Conservation (phyloP, 2,113 vertebrate genomes). For the Galemys pyrenaicus region DNA sequence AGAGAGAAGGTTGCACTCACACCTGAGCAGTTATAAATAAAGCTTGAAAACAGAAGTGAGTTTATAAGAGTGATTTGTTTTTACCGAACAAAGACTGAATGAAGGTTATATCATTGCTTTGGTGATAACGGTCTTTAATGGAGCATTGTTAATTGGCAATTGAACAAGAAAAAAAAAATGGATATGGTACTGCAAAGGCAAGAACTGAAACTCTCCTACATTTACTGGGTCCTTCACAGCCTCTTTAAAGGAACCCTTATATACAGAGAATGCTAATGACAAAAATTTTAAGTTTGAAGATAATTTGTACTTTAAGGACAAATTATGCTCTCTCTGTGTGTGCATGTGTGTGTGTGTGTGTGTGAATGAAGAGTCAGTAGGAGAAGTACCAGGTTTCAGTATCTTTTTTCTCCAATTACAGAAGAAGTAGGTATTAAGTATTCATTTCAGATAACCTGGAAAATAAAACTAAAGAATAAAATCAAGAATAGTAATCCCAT, state of each 20-base stretch:
- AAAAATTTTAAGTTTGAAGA: neutral
- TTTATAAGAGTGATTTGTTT: neutral
- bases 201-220: neutral
- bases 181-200: neutral
- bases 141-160: conserved; percentile 24
- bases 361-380: neutral
- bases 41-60: neutral
- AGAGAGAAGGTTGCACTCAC: neutral
- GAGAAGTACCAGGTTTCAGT: neutral
- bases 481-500: neutral
- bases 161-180: neutral
- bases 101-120: neutral
- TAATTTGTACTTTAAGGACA: neutral
- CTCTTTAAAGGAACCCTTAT: neutral
- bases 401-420: neutral
- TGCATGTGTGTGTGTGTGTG: neutral
- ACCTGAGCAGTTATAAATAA: conserved; percentile 38
- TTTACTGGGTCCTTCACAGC: neutral
- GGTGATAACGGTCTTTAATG: neutral
- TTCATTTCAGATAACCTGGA: conserved; percentile 4
- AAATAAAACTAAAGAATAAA: neutral
- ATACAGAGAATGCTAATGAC: neutral
- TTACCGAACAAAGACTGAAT: neutral
- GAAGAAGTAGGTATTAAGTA: neutral
- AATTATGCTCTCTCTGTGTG: neutral